Evolutionary conservation across 2,113 vertebrate species (phyloP).

Genomic region (Cyanocitta stelleri): DNA sequence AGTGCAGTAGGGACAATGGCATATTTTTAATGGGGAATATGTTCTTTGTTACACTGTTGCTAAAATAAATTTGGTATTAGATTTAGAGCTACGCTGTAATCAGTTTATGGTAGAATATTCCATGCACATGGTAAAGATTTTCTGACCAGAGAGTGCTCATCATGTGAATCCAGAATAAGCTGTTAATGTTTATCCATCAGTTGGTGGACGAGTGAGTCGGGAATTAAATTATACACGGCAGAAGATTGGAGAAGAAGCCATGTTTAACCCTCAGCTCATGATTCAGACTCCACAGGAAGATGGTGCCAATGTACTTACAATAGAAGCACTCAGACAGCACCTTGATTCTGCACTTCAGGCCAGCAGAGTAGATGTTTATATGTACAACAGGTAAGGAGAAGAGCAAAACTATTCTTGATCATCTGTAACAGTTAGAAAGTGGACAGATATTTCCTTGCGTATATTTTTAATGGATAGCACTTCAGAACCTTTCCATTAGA

Average conservation of each 20-base stretch:
- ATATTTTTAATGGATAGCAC: neutral
- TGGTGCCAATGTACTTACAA: neutral
- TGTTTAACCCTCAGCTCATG: neutral
- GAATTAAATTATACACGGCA: neutral
- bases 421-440: neutral
- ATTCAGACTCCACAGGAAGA: neutral
- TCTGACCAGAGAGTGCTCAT: neutral
- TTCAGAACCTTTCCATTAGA: neutral
- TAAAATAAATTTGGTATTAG: neutral
- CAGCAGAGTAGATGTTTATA: neutral
- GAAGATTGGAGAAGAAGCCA: neutral
- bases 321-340: neutral
- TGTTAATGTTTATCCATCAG: neutral
- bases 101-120: neutral
- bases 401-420: neutral
- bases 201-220: neutral
- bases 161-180: neutral
- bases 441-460: neutral
- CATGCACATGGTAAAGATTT: neutral
- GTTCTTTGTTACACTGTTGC: neutral
- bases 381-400: neutral
- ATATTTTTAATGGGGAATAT: neutral
- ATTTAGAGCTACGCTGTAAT: neutral
- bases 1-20: neutral
- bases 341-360: neutral